Evolutionary conservation across 2,888 invertebrate genomes (phyloP), one percentile per base, ranked within the genome.

Genomic region (Trichogramma dendrolimi): DNA sequence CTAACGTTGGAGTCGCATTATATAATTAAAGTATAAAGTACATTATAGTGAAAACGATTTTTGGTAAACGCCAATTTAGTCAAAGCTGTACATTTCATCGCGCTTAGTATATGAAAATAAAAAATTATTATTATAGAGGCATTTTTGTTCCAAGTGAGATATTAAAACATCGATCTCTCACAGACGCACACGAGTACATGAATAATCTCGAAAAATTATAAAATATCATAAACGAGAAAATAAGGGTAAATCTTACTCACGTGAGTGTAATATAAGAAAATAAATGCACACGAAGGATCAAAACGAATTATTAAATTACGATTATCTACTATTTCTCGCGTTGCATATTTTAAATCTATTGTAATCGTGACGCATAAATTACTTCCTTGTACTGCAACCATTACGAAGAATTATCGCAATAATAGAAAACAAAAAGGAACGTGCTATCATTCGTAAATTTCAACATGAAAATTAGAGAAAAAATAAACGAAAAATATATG

Each of bases 11-110:
- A 27, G 27, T 27, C 27, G 27, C 27, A 27, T 27, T 27, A 27
- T 27, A 27, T 27, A 27, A 27, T 27, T 27, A 27, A 27, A 27
- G 27, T 27, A 27, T 27, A 27, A 27, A 27, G 48, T 55, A 63
- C 50, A 63, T 59, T 52, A 63, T 47, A 63, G 56, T 55, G 63
- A 42, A 27, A 54, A 59, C 54, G 59, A 58, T 56, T 66, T 64
- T 63, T 64, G 51, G 52, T 56, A 63, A 60, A 50, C 14, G 43
- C 49, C 64, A 58, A 54, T 49, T 61, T 64, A 67, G 62, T 67
- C 64, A 66, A 64, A 67, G 60, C 66, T 68, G 66, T 68, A 68
- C 63, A 68, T 68, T 68, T 65, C 64, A 60, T 58, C 60, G 67
- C 64, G 67, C 65, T 67, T 67, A 57, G 47, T 62, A 60, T 27